Base-by-base conservation (phyloP, 2,797 vertebrate species). In the Paedocypris micromegethes region DNA sequence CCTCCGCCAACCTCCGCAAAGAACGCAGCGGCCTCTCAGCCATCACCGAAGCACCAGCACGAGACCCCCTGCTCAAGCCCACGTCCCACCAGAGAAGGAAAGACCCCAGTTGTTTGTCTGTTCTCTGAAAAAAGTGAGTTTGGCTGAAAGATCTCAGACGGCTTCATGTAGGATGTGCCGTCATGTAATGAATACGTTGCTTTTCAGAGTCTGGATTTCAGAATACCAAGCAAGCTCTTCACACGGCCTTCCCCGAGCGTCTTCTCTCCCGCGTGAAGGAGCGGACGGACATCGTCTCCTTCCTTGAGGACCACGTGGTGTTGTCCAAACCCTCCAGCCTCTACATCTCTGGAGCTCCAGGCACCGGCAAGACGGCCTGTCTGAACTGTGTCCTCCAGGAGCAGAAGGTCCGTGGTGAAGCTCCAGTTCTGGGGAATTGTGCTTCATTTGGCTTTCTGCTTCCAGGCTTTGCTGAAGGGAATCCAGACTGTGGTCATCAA, bases 361-460 rank as follows among this genome's bases (percentile, higher is more conserved):
- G 96, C 1, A 98, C 95, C 0, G 96, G 96, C 46, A 98, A 98
- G 86, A 98, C 93, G 0, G 96, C 93, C 53, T 97, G 93, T 52
- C 70, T 98, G 73, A 92, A 85, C 87, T 88, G 90, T 1, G 82
- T 93, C 23, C 89, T 98, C 63, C 88, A 91, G 0, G 92, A 95
- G 66, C 86, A 90, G 82, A 82, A 90, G 93, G 95, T 94, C 71
- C 53, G 73, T 43, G 41, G 39, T 23, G 3, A 9, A 57, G 43
- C 5, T 6, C 3, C 4, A 41, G 54, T 5, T 56, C 23, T 23
- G 23, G 23, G 23, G 23, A 23, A 23, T 23, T 43, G n/a, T 44
- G 7, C 1, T 6, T 44, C 55, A 9, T 54, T 54, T 38, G 23
- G 37, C 23, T 3, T 37, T 7, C 37, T 2, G 42, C 51, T 60